These are phyloP conservation scores for Theretra japonica DNA, from an alignment of 2,888 invertebrate species.

Conservation along the genomic window DNA sequence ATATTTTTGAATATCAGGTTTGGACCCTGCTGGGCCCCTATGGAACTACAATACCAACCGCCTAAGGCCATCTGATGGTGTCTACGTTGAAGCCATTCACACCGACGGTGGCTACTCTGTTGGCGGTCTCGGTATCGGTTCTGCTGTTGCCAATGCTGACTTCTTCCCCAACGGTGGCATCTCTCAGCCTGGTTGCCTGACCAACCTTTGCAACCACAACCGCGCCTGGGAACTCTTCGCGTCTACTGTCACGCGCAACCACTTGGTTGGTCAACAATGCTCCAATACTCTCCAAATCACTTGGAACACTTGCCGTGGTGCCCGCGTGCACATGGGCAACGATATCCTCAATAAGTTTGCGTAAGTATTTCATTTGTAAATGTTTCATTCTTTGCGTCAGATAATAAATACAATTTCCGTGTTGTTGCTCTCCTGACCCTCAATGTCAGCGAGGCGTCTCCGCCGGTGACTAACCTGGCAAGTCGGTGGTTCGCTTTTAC, in stretches of 20 bases:
- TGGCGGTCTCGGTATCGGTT: conserved; percentile 74
- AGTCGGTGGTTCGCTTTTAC: too few relatives aligned
- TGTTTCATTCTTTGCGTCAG: too few relatives aligned
- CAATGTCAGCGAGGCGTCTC: too few relatives aligned
- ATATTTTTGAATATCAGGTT: background rate
- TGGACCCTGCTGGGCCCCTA: conserved; percentile 49
- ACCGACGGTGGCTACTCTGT: conserved; percentile 71
- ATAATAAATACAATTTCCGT: too few relatives aligned
- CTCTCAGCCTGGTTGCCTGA: conserved; percentile 65
- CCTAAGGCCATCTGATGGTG: conserved; percentile 60
- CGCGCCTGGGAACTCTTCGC: conserved; percentile 69
- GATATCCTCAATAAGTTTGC: conserved; percentile 53
- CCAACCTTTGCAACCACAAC: conserved; percentile 65
- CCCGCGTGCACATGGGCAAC: conserved; percentile 59
- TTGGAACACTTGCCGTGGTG: conserved; percentile 60
- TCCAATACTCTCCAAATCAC: conserved; percentile 53
- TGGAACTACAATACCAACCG: conserved; percentile 58
- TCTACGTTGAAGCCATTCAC: conserved; percentile 69
- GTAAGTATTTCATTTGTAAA: conserved; percentile 43
- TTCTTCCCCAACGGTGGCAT: conserved; percentile 86
- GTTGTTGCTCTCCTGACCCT: too few relatives aligned
- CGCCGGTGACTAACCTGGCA: too few relatives aligned
- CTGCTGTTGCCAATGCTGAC: conserved; percentile 80
- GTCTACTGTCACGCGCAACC: conserved; percentile 60
- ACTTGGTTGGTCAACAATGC: conserved; percentile 60